Evolutionary conservation across 2,888 invertebrate genomes (phyloP), one percentile per base, ranked within the genome.

Genomic region (Yponomeuta sedellus): DNA sequence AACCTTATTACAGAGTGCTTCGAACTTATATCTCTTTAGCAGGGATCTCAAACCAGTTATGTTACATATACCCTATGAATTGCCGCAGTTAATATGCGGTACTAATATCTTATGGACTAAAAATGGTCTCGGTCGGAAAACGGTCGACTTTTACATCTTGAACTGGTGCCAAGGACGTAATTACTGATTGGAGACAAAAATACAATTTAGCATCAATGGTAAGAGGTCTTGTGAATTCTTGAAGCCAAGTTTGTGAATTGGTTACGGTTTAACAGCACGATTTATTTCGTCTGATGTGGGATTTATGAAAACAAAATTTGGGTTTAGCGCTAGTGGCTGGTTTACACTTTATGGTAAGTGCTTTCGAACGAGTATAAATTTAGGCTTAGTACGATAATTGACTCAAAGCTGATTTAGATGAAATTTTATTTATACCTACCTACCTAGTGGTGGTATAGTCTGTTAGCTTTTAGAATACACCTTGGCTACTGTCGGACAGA

Each of bases 31-130:
- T 77, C 73, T 76, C 70, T 69, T 61, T 67, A 67, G 68, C 44
- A 16, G 44, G n/a, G 44, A 66, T 58, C 65, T 58, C 70, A 69
- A 69, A 70, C 71, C 71, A 77, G 75, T 80, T 84, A 84, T 83
- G 87, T 84, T 86, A 82, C 79, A 83, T 83, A 83, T 83, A 83
- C 78, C 79, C 78, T 79, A 81, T 80, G 79, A 83, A 78, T 79
- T 79, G 79, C 77, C 73, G 73, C 77, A 77, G 84, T 82, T 88
- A 84, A 83, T 82, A 52, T 28, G 22, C n/a, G 77, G 58, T 34
- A 22, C 52, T 34, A 59, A 65, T 59, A 64, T 22, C 22, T n/a
- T n/a, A 20, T 20, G 19, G 63, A 40, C 52, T 52, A 64, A 64
- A 64, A 64, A 64, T 64, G 63, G 20, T 58, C 39, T n/a, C 20